Evolutionary conservation across 2,113 vertebrate species (phyloP).

Genomic region (Myrmecobius fasciatus): DNA sequence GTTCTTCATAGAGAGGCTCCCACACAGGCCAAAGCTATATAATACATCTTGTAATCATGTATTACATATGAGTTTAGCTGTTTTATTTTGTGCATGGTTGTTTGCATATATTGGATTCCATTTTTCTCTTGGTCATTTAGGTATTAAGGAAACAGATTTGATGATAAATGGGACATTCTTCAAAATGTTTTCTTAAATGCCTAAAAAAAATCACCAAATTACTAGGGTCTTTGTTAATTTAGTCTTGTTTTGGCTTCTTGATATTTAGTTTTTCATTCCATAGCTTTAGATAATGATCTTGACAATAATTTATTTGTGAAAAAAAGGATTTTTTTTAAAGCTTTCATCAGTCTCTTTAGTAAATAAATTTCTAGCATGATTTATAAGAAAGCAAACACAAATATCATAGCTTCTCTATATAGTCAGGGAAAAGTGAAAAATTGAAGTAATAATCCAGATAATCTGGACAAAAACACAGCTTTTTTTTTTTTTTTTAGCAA

Average conservation of each 20-base stretch:
- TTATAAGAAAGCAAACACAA: not conserved
- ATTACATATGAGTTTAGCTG: constrained; percentile 10
- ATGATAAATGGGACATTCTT: constrained; percentile 1
- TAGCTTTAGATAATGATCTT: constrained; percentile 39
- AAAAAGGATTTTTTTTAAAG: not conserved
- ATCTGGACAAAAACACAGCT: constrained; percentile 41
- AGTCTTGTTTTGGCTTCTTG: constrained; percentile 46
- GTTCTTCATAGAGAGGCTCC: not conserved
- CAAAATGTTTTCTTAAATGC: constrained; percentile 50
- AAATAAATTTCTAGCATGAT: not conserved
- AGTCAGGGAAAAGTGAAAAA: not conserved
- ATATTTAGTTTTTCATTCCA: constrained; percentile 18
- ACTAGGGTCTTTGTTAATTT: constrained; percentile 54
- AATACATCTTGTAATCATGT: not conserved
- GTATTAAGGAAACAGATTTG: not conserved
- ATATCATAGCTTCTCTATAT: not conserved
- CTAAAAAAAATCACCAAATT: constrained; percentile 51
- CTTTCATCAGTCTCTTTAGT: not conserved
- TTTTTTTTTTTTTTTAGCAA: too few relatives aligned
- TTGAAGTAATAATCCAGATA: constrained; percentile 54
- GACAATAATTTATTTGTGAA: not conserved
- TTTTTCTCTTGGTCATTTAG: not conserved
- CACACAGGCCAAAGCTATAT: not conserved
- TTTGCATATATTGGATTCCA: not conserved
- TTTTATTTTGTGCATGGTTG: not conserved